Percentiles rank a stretch among this genome's conserved stretches.
Conservation (phyloP, 2,888 invertebrate species). For the Thymelicus lineola region DNA sequence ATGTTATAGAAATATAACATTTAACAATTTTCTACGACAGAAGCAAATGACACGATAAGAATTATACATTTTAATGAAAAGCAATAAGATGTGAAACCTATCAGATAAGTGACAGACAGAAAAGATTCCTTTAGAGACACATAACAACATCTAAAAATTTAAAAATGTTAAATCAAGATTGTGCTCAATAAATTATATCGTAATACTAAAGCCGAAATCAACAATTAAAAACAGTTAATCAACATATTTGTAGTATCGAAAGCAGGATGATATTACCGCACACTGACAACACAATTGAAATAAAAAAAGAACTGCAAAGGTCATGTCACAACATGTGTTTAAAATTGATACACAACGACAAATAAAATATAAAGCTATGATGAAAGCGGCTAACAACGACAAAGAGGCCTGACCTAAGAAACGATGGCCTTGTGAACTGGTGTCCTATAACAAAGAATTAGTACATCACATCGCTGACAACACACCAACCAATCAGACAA, state of each 20-base stretch:
- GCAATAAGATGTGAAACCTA: neutral
- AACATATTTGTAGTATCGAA: conserved; percentile 34
- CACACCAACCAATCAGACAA: neutral
- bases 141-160: conserved; percentile 11
- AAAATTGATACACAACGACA: conserved; percentile 37
- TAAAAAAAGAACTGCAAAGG: conserved; percentile 44
- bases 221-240: conserved; percentile 49
- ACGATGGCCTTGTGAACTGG: conserved; percentile 82
- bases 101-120: neutral
- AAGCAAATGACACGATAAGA: conserved; percentile 16
- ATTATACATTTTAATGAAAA: neutral
- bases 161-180: conserved; percentile 24
- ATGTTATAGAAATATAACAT: neutral
- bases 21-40: conserved; percentile 17
- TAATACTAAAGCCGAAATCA: conserved; percentile 39
- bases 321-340: conserved; percentile 73
- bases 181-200: conserved; percentile 15
- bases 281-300: conserved; percentile 61
- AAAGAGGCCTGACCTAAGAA: conserved; percentile 80
- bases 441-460: conserved; percentile 81
- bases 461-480: conserved; percentile 45
- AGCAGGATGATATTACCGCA: conserved; percentile 56
- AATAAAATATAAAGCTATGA: conserved; percentile 58
- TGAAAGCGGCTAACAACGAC: conserved; percentile 67
- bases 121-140: conserved; percentile 3